Base-by-base conservation (phyloP, 1,140 invertebrate genomes). In the Drosophila tropicalis region DNA sequence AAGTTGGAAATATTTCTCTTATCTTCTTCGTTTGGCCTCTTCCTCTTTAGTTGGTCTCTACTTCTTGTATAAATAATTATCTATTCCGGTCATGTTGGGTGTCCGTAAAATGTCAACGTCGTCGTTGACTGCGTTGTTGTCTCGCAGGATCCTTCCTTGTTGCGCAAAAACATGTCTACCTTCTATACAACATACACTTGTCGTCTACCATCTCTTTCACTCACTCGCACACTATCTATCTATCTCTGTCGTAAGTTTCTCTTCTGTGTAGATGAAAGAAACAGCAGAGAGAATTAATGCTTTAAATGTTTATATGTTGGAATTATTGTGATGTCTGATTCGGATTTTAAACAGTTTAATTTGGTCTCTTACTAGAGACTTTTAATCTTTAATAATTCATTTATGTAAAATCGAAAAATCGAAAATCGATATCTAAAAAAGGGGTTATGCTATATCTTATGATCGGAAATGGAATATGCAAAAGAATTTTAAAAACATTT, bases 51-150 rank as follows among this genome's bases (percentile, higher is more conserved):
- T 6, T 51, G 12, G 9, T 51, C 10, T 51, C 9, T 12, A 19
- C 55, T 62, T 63, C 57, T 77, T 65, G 58, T 74, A 69, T 62
- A 79, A 69, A 79, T 80, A 82, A 82, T 82, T 82, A 82, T 82
- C 62, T 76, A 82, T 82, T 79, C 79, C 67, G 73, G 73, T 82
- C 79, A 82, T 79, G 79, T 80, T 69, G 67, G 55, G 36, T 40
- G 61, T 62, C 40, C 61, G 61, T 41, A 62, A 62, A 62, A 62
- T 62, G 61, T 62, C 61, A 62, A 51, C 61, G 61, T 62, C n/a
- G 56, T 39, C 36, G 36, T 39, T 13, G 10, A 12, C 36, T 22
- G 5, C 13, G 9, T 54, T 54, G 51, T n/a, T 25, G 51, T 58
- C 56, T 58, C 15, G 32, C 56, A 58, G 56, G 32, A 58, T 62